Evolutionary conservation across 2,113 vertebrate species (phyloP).

Genomic region (Crypturellus undulatus): DNA sequence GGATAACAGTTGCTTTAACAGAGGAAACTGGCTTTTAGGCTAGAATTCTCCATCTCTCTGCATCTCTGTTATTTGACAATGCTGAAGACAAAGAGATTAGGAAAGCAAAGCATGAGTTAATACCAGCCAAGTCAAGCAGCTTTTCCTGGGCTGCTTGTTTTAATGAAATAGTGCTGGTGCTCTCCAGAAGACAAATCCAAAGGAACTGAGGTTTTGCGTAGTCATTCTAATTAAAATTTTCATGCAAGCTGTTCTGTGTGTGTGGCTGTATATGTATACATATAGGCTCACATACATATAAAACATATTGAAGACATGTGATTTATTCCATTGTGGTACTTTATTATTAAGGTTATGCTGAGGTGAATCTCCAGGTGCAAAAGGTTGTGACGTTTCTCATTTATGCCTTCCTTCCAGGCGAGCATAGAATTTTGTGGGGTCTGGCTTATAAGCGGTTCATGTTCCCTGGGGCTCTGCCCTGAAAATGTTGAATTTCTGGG

Average conservation of each 20-base stretch:
- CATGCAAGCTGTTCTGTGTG: background rate
- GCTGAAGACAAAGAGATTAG: slow-evolving; percentile 58
- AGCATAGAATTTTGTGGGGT: background rate
- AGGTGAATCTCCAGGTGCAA: background rate
- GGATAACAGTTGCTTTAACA: slow-evolving; percentile 41
- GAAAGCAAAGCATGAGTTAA: slow-evolving; percentile 49
- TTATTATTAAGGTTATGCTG: background rate
- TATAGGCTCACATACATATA: too few relatives aligned
- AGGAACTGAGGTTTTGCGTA: background rate
- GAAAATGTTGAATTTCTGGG: background rate
- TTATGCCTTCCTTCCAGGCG: background rate
- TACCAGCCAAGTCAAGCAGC: slow-evolving; percentile 5
- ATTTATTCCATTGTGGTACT: background rate
- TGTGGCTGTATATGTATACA: fast-evolving
- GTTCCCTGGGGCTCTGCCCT: background rate
- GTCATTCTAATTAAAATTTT: background rate
- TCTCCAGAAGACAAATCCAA: slow-evolving; percentile 1
- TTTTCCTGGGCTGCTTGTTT: background rate
- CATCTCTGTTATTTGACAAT: slow-evolving; percentile 58
- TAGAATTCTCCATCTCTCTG: slow-evolving; percentile 35
- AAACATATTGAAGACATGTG: background rate
- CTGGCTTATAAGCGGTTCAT: background rate
- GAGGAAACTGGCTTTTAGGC: slow-evolving; percentile 53
- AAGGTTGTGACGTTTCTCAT: background rate
- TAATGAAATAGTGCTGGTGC: background rate